Conservation (phyloP, 92 coral and sea anemone species). For the Zoanthus gigantus region DNA sequence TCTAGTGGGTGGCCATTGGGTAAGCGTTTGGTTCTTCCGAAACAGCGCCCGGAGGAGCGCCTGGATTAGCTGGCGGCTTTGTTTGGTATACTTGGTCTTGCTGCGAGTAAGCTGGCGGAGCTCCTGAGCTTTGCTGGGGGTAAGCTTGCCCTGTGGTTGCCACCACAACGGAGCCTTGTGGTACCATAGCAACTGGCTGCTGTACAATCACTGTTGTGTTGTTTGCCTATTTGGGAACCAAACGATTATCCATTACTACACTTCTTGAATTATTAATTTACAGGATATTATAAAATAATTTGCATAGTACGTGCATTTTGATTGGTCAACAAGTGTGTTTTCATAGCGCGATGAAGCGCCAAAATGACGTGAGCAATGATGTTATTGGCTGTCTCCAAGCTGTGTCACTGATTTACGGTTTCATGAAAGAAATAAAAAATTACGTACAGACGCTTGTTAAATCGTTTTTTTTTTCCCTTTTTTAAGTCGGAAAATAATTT, state of each 20-base stretch:
- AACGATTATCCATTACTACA: not conserved
- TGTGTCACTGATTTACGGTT: no score
- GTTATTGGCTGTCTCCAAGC: no score
- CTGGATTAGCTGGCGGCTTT: not conserved
- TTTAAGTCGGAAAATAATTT: not conserved
- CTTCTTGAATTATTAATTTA: no score
- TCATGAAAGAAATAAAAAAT: no score
- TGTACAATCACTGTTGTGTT: slow-evolving; percentile 39
- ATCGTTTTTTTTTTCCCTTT: not conserved
- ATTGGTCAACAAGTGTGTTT: no score
- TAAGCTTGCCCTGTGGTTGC: not conserved
- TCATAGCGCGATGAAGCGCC: no score
- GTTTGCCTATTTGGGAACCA: not conserved
- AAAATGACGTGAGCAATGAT: no score
- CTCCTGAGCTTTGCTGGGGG: not conserved
- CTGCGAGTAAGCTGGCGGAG: slow-evolving; percentile 22
- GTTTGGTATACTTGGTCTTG: slow-evolving; percentile 2
- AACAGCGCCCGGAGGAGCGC: not conserved
- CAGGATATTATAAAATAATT: no score
- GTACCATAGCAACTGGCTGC: slow-evolving; percentile 40
- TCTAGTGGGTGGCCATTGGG: slow-evolving; percentile 20
- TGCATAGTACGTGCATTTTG: no score
- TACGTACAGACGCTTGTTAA: no score
- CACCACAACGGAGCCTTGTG: slow-evolving; percentile 9
- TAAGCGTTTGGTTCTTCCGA: not conserved